phyloP scores from a whole-genome alignment of 2,888 invertebrate species.

The Toxonevra muliebris region DNA sequence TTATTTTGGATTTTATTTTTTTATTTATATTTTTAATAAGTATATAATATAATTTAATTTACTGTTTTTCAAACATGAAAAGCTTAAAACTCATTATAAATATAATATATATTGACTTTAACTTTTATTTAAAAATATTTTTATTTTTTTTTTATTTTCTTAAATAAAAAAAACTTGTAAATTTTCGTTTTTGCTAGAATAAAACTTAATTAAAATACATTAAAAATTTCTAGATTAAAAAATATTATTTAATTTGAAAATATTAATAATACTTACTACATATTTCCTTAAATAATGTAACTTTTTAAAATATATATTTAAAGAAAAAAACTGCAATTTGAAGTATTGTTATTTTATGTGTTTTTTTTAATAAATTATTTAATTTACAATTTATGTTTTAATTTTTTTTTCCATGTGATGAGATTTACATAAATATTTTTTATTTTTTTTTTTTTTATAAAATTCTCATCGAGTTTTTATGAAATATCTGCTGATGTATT shows the following conservation, averaged over 20 bases:
- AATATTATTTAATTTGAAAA: neutral
- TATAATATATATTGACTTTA: neutral
- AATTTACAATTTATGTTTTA: constrained; percentile 1
- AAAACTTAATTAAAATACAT: neutral
- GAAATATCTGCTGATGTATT: neutral
- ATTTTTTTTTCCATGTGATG: neutral
- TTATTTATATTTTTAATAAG: neutral
- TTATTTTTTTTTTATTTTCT: constrained; percentile 30
- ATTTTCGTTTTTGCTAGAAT: too few relatives aligned
- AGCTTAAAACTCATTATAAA: constrained; percentile 46
- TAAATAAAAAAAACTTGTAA: neutral
- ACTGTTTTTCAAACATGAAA: constrained; percentile 60
- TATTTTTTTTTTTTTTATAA: neutral
- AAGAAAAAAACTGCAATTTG: too few relatives aligned
- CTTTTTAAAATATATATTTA: too few relatives aligned
- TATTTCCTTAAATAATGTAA: too few relatives aligned
- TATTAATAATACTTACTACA: neutral
- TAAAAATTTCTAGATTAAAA: neutral
- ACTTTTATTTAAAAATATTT: constrained; percentile 1
- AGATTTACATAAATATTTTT: neutral
- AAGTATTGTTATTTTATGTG: too few relatives aligned
- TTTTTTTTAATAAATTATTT: neutral
- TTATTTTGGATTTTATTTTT: neutral
- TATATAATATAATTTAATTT: constrained; percentile 20
- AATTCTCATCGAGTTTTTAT: neutral